Base-by-base conservation (phyloP, 2,113 vertebrate species). In the Oceanites oceanicus region DNA sequence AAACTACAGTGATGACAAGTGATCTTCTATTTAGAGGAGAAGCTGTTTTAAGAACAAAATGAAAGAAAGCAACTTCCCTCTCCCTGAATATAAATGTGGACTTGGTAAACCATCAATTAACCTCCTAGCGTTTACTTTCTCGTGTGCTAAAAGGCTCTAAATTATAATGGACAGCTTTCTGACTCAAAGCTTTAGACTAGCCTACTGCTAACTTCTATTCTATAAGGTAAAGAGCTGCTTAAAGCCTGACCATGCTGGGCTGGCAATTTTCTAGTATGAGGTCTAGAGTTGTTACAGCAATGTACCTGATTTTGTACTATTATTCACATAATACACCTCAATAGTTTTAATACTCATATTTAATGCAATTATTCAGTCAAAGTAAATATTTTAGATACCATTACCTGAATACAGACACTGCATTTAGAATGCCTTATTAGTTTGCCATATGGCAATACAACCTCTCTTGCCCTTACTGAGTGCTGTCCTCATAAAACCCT, bases 281-380 rank as follows among this genome's bases (percentile, higher is more conserved):
- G 19, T 77, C 42, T 77, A 23, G 38, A 25, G 26, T 74, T 23
- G 7, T 72, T 77, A 70, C 18, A 62, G 42, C 30, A 86, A 10
- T 6, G 13, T 45, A 68, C 86, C n/a, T 10, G 32, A 73, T 88
- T 95, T 91, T 81, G 26, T 61, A 68, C 49, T n/a, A 50, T 87
- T 94, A 53, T 89, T 91, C 88, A 58, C 56, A 58, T 62, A 76
- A 76, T 68, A 79, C 23, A 59, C 70, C 62, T 87, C 92, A 79
- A 47, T 42, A 78, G 45, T 78, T 91, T 76, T 86, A 89, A 92
- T 92, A 83, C 10, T 84, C 7, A 30, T 81, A 75, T 66, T 92
- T 90, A 92, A 93, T 42, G 55, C 11, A 92, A 76, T 92, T 87
- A 84, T 92, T 93, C 84, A 91, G 55, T 94, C 71, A 91, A 81